Base-by-base conservation (phyloP, 2,797 vertebrate genomes). In the Acanthis flammea region DNA sequence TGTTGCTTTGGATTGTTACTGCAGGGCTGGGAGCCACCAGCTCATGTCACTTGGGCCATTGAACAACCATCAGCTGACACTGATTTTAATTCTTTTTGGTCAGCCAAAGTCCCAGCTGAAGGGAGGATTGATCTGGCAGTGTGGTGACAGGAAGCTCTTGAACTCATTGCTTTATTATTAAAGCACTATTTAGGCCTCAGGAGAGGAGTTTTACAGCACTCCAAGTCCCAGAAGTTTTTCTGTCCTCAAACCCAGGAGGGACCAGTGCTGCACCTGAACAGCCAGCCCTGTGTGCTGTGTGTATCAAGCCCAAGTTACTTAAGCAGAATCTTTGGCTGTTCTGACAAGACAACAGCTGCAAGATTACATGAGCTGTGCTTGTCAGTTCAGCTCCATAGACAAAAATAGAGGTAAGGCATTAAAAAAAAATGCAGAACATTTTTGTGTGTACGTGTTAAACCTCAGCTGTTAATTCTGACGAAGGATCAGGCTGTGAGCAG, bases 401-500 rank as follows among this genome's bases (percentile, higher is more conserved):
- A 70, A 65, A 84, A 90, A 45, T 19, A 83, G 54, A 90, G 88
- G 89, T 61, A 78, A 88, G 76, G 76, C 95, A 96, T 94, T 94
- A 96, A 95, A 63, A 80, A 37, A 47, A 53, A 95, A 94, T 74
- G 92, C 3, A 1, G 80, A 95, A 93, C 51, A 82, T 44, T 91
- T 83, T 44, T 77, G 63, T 71, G 75, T 85, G 71, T 80, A 25
- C 6, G 6, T 27, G 83, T 76, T 87, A 82, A 92, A 67, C 48
- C 80, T 86, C 92, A 25, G 5, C 88, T 39, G 86, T 61, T 95
- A 94, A 57, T 94, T 91, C 45, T 77, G 94, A 88, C 2, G 85
- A 78, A 94, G 92, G 94, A 90, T 96, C 76, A 70, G 96, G 88
- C 92, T 87, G 96, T 4, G 93, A 95, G 94, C 94, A 96, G 81